Evolutionary conservation across 1,140 invertebrate genomes (phyloP).

Genomic region (Bombus haemorrhoidalis): DNA sequence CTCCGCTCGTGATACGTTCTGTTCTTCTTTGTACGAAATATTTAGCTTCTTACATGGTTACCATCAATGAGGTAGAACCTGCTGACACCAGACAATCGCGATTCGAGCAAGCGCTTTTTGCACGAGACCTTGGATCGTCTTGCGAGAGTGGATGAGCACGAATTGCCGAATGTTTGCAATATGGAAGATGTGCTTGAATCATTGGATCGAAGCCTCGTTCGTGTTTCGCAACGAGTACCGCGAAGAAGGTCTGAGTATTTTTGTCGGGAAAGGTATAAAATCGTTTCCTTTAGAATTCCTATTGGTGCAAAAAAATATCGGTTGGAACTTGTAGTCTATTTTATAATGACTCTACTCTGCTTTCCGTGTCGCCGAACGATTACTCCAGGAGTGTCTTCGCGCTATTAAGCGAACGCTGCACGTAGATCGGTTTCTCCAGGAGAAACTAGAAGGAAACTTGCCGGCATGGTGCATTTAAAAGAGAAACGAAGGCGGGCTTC

Average conservation of each 20-base stretch:
- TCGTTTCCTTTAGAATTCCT: not conserved
- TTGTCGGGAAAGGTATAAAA: not conserved
- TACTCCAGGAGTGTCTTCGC: not conserved
- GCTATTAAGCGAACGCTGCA: slow-evolving; percentile 12
- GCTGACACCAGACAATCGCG: not conserved
- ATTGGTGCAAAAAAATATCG: not conserved
- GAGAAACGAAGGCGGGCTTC: slow-evolving; percentile 47
- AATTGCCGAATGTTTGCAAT: not conserved
- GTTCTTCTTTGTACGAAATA: not conserved
- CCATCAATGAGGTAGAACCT: not conserved
- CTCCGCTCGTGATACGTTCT: no score
- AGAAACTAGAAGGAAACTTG: slow-evolving; percentile 39
- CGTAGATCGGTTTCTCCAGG: slow-evolving; percentile 44
- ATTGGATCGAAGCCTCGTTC: not conserved
- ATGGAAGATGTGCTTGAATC: not conserved
- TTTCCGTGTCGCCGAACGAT: slow-evolving; percentile 2
- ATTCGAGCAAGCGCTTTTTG: slow-evolving; percentile 7
- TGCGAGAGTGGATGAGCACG: not conserved
- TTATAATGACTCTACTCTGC: not conserved
- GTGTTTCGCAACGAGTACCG: not conserved
- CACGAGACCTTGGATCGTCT: no score
- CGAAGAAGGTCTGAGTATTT: not conserved
- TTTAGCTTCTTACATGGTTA: not conserved
- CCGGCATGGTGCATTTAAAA: slow-evolving; percentile 45
- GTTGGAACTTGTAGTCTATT: not conserved